Evolutionary conservation across 2,797 vertebrate genomes (phyloP).

Genomic region (Sebastiscus tertius): DNA sequence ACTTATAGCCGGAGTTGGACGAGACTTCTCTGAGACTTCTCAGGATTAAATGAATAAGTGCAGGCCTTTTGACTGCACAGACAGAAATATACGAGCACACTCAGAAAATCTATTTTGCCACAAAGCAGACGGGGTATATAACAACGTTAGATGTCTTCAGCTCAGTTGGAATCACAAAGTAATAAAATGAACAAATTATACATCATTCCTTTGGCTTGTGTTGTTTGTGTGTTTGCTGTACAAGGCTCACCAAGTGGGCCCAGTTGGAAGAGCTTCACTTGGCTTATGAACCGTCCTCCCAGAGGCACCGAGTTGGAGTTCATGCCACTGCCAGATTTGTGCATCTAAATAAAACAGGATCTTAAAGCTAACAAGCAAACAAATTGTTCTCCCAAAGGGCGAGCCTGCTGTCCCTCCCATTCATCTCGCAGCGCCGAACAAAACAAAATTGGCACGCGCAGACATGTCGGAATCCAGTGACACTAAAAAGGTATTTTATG

Average conservation of each 20-base stretch:
- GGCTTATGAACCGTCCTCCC: constrained; percentile 57
- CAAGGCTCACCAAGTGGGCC: constrained; percentile 33
- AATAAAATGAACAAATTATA: constrained; percentile 47
- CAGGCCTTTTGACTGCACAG: constrained; percentile 34
- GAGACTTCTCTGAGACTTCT: constrained; percentile 31
- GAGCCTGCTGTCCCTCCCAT: constrained; percentile 32
- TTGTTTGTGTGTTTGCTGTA: constrained; percentile 7
- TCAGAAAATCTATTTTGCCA: constrained; percentile 33
- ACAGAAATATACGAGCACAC: constrained; percentile 26
- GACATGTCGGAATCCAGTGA: constrained; percentile 26
- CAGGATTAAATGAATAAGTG: constrained; percentile 51
- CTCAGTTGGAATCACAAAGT: constrained; percentile 29
- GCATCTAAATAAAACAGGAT: constrained; percentile 73
- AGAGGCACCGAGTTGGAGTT: constrained; percentile 54
- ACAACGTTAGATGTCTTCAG: not conserved
- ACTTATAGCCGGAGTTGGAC: constrained; percentile 16
- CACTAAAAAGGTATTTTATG: constrained; percentile 26
- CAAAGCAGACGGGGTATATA: constrained; percentile 4
- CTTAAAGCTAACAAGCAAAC: constrained; percentile 71
- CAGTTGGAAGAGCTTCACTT: constrained; percentile 57
- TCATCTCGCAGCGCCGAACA: constrained; percentile 35
- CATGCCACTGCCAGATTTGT: constrained; percentile 65
- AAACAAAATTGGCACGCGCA: constrained; percentile 42
- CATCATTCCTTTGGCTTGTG: constrained; percentile 42
- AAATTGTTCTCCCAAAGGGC: constrained; percentile 56